phyloP scores from a whole-genome alignment of 2,888 invertebrate genomes.

The Nomada ferruginata region DNA sequence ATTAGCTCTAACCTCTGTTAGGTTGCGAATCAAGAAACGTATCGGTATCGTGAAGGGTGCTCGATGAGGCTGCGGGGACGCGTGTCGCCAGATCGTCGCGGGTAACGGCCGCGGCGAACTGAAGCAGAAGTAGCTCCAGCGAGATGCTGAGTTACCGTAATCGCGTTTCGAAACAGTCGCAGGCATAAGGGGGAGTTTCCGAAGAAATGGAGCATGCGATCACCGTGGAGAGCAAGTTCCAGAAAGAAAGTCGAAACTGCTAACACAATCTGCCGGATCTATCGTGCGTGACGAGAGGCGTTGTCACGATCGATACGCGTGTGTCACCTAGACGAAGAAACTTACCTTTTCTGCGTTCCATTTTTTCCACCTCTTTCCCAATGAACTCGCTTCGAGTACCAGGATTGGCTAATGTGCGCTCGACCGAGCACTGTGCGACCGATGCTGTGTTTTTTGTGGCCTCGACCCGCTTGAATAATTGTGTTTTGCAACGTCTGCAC shows the following conservation, averaged over 20 bases:
- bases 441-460: conserved; percentile 70
- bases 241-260: conserved; percentile 50
- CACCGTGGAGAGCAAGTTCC: conserved; percentile 2
- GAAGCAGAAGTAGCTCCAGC: not conserved
- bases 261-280: conserved; percentile 41
- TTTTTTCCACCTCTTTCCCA: conserved; percentile 61
- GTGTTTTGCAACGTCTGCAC: conserved; percentile 76
- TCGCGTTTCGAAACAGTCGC: conserved; percentile 8
- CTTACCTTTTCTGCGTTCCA: conserved; percentile 50
- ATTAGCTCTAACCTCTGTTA: too few species aligned
- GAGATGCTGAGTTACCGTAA: not conserved
- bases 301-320: conserved; percentile 62
- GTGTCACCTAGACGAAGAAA: conserved; percentile 59
- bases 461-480: conserved; percentile 78
- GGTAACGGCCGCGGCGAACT: not conserved
- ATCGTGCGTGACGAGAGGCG: conserved; percentile 58
- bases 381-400: conserved; percentile 59
- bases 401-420: conserved; percentile 70
- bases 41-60: not conserved
- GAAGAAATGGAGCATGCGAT: conserved; percentile 58
- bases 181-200: conserved; percentile 2
- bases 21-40: not conserved
- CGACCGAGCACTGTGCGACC: conserved; percentile 68
- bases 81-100: not conserved
- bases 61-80: not conserved